Evolutionary conservation across 2,797 vertebrate genomes (phyloP).

Genomic region (Parotocinclus haroldoi): DNA sequence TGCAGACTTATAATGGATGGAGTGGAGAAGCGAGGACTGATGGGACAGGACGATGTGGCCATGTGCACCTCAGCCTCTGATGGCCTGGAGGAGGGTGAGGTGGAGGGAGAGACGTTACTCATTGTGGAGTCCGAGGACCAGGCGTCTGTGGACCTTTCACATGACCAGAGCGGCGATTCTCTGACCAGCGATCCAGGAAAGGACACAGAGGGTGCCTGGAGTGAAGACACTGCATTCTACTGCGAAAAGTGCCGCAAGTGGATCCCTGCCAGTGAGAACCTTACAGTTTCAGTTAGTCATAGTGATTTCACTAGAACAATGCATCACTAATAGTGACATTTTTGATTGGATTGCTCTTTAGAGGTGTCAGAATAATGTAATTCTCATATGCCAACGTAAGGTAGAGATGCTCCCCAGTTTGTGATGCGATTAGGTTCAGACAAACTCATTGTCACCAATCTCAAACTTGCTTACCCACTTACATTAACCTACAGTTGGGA

Average conservation of each 20-base stretch:
- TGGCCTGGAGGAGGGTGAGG: constrained; percentile 93
- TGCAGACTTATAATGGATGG: constrained; percentile 61
- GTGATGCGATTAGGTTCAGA: too few relatives aligned
- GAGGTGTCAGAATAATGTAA: too few relatives aligned
- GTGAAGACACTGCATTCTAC: constrained; percentile 89
- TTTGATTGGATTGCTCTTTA: too few relatives aligned
- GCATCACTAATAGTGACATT: too few relatives aligned
- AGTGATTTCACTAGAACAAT: neutral
- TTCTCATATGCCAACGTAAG: too few relatives aligned
- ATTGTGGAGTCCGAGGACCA: constrained; percentile 95
- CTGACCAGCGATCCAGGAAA: constrained; percentile 89
- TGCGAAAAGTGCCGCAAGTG: constrained; percentile 97
- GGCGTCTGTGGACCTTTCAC: constrained; percentile 91
- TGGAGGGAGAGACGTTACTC: constrained; percentile 93
- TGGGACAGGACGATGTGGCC: constrained; percentile 80
- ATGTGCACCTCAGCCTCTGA: constrained; percentile 86
- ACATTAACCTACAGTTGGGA: too few relatives aligned
- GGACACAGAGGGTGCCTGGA: constrained; percentile 75
- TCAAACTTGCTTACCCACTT: too few relatives aligned
- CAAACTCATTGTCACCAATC: too few relatives aligned
- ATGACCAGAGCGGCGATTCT: constrained; percentile 95
- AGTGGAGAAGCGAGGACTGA: constrained; percentile 68
- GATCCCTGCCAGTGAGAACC: constrained; percentile 82
- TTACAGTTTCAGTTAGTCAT: neutral
- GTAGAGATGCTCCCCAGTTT: too few relatives aligned